Conservation (phyloP, 2,797 vertebrate species). For the Anguilla anguilla region DNA sequence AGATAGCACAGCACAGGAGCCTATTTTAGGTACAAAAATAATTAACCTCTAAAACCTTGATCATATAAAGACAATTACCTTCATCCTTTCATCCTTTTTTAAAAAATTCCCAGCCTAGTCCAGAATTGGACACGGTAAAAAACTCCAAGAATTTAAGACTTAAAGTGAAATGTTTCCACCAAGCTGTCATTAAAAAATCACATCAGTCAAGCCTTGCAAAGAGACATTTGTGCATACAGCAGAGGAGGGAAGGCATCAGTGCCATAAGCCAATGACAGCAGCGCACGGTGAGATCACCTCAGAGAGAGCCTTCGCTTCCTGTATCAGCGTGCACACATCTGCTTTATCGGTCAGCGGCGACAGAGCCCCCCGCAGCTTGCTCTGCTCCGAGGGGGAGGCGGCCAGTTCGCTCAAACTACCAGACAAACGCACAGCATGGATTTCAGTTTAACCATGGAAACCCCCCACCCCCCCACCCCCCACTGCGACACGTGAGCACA, state of each 20-base stretch:
- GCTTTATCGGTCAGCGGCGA: conserved; percentile 67
- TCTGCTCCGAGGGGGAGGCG: conserved; percentile 71
- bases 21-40: neutral
- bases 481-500: neutral
- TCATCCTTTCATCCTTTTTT: neutral
- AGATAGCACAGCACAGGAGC: neutral
- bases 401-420: conserved; percentile 81
- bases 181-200: neutral
- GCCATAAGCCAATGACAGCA: neutral
- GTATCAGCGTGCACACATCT: conserved; percentile 73
- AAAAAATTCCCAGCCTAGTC: neutral
- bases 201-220: neutral
- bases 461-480: neutral
- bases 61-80: neutral
- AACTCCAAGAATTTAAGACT: neutral
- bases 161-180: neutral
- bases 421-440: conserved; percentile 30
- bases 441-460: neutral
- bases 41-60: neutral
- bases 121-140: neutral
- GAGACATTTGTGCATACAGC: neutral
- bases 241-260: neutral
- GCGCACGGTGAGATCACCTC: conserved; percentile 70
- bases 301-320: conserved; percentile 73
- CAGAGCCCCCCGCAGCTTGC: conserved; percentile 78